Base-by-base conservation (phyloP, 2,113 vertebrate genomes). In the Speoplatyrhinus poulsoni region DNA sequence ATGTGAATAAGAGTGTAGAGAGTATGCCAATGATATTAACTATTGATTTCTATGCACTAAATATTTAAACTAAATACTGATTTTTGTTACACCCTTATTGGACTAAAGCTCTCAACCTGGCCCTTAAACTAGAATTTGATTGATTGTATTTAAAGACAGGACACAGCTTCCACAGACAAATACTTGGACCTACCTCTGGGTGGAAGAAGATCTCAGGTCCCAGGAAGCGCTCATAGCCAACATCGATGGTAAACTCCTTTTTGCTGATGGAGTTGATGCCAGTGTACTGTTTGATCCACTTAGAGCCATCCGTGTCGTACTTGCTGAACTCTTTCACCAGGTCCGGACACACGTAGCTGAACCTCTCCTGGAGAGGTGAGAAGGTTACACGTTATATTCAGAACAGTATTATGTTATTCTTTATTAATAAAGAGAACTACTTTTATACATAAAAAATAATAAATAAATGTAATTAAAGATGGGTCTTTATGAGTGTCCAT, bases 181-280 rank as follows among this genome's bases (percentile, higher is more conserved):
- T 1, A 12, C 1, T 4, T 78, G 68, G 0, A 85, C 68, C 86
- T 69, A 95, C 97, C 94, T 99, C 97, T 56, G 97, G 97, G 83
- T 99, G 97, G 90, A 99, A 99, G 92, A 99, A 99, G 82, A 99
- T 99, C 90, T 99, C 97, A 0, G 97, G 97, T 16, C 97, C 97
- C 85, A 99, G 90, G 90, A 99, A 99, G 82, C 97, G 94, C 85
- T 99, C 97, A 13, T 99, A 99, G 77, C 97, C 97, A 82, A 99
- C 97, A 47, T 99, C 97, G 71, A 99, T 96, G 79, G 94, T 96
- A 91, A 99, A 99, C 84, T 98, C 97, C 88, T 98, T 99, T 93
- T 99, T 99, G 91, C 95, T 98, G 85, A 99, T 94, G 75, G 96
- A 88, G 72, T 99, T 99, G 88, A 97, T 93, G 81, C 97, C 97